These are phyloP conservation scores for Poecilia picta DNA, from an alignment of 2,797 vertebrate genomes.

Conservation along the genomic window DNA sequence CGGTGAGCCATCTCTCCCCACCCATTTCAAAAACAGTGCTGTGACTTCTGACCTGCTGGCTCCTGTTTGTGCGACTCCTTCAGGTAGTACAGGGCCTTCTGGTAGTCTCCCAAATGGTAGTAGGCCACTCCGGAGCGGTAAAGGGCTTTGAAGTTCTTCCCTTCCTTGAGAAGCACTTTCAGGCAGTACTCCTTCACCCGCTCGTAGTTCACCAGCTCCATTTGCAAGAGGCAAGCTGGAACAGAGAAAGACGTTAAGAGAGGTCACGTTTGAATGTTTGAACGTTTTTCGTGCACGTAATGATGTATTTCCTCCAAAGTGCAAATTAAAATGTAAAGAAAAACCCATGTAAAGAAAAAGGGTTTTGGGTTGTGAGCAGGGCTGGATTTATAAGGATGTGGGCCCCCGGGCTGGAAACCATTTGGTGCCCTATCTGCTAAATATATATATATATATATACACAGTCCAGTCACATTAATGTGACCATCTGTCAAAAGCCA, in stretches of 20 bases:
- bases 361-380: too few species aligned
- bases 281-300: not conserved
- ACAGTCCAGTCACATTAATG: too few species aligned
- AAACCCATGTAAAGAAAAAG: too few species aligned
- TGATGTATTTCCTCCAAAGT: not conserved
- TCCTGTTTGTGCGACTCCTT: slow-evolving; percentile 97
- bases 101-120: slow-evolving; percentile 97
- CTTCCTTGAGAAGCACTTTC: slow-evolving; percentile 97
- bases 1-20: not conserved
- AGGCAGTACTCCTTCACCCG: slow-evolving; percentile 98
- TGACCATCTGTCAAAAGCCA: too few species aligned
- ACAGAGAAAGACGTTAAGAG: not conserved
- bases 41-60: slow-evolving; percentile 87
- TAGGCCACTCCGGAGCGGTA: slow-evolving; percentile 98
- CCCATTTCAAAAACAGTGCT: not conserved
- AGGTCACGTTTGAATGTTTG: not conserved
- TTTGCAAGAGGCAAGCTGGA: slow-evolving; percentile 95
- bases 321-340: not conserved
- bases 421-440: too few species aligned
- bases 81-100: slow-evolving; percentile 97
- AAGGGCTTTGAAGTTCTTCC: slow-evolving; percentile 97
- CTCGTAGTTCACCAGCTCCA: slow-evolving; percentile 98
- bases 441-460: too few species aligned
- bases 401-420: too few species aligned
- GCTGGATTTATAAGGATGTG: too few species aligned